phyloP scores from a whole-genome alignment of 2,113 vertebrate species.

The Pterophyllum scalare region DNA sequence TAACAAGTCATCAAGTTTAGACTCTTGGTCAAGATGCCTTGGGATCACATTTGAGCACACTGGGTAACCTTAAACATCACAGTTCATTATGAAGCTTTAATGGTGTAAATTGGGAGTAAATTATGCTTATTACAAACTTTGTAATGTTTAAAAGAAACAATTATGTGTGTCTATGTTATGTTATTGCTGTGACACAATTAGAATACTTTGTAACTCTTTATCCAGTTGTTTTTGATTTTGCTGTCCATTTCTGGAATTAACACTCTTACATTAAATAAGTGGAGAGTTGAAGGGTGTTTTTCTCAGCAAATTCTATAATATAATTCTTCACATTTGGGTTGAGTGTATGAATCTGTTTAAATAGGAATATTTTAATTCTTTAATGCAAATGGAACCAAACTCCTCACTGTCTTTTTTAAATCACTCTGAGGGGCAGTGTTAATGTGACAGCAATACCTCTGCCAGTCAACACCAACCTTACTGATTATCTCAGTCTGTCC shows the following conservation, averaged over 20 bases:
- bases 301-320: not conserved
- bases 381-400: not conserved
- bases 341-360: not conserved
- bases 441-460: not conserved
- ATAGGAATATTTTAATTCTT: conserved; percentile 10
- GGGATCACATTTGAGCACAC: not conserved
- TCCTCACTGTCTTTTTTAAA: not conserved
- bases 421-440: not conserved
- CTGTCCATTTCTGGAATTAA: too few relatives aligned
- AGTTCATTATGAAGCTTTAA: not conserved
- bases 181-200: not conserved
- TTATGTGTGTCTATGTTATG: not conserved
- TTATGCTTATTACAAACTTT: not conserved
- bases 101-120: too few relatives aligned
- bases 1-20: not conserved
- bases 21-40: not conserved
- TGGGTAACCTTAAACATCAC: not conserved
- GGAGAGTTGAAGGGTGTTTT: not conserved
- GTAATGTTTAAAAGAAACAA: not conserved
- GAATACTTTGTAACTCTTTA: not conserved
- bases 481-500: not conserved
- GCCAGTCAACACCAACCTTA: not conserved
- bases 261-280: not conserved
- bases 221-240: not conserved
- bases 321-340: not conserved